These are phyloP conservation scores for Cosmia trapezina DNA, from an alignment of 2,888 invertebrate genomes.

Conservation along the genomic window DNA sequence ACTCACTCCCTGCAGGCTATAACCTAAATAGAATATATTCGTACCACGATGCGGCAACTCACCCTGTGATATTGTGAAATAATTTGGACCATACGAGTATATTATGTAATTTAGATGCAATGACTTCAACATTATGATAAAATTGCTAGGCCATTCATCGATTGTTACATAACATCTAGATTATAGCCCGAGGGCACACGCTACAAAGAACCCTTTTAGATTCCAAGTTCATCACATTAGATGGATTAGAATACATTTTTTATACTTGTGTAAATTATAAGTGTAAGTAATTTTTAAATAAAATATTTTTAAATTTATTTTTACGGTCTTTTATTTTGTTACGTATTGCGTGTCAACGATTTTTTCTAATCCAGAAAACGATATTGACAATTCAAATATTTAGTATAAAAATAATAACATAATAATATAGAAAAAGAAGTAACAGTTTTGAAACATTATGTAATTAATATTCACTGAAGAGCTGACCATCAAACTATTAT, in stretches of 20 bases:
- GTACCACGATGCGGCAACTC: conserved; percentile 28
- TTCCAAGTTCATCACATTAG: conserved; percentile 68
- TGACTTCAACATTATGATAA: conserved; percentile 37
- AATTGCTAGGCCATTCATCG: conserved; percentile 27
- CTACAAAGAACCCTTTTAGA: conserved; percentile 49
- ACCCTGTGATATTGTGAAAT: conserved; percentile 56
- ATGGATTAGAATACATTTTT: conserved; percentile 78
- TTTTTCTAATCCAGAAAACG: neutral
- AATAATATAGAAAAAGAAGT: too few species aligned
- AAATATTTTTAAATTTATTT: conserved; percentile 77
- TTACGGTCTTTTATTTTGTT: conserved; percentile 43
- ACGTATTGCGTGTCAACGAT: neutral
- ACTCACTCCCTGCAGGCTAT: conserved; percentile 19
- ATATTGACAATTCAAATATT: conserved; percentile 1
- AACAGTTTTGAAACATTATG: conserved; percentile 1
- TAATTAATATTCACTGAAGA: neutral
- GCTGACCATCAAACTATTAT: too few species aligned
- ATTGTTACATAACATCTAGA: conserved; percentile 30
- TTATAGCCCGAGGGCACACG: conserved; percentile 19
- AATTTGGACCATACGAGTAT: conserved; percentile 31
- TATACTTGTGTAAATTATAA: conserved; percentile 87
- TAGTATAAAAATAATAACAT: conserved; percentile 16
- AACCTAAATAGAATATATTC: conserved; percentile 35
- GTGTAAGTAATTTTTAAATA: conserved; percentile 87
- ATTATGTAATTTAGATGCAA: conserved; percentile 41